Conservation (phyloP, 2,113 vertebrate genomes). For the Otis tarda region DNA sequence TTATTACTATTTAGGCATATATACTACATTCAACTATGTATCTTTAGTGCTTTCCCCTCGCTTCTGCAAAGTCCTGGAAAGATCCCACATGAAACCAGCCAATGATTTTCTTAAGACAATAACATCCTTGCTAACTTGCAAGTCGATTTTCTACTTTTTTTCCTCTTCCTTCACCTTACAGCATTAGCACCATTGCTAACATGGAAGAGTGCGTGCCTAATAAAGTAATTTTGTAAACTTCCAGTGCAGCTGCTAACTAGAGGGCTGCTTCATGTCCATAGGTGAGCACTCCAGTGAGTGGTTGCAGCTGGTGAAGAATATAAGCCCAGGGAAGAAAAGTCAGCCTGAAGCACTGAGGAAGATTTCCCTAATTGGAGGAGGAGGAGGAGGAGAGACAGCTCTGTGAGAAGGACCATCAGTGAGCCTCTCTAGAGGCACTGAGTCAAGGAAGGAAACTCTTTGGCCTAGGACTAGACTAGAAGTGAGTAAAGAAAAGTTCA, state of each 20-base stretch:
- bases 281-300: background rate
- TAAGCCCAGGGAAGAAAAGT: background rate
- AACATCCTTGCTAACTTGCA: background rate
- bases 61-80: background rate
- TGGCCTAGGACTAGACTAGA: background rate
- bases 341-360: background rate
- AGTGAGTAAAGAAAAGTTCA: background rate
- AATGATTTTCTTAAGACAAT: background rate
- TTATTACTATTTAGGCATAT: slow-evolving; percentile 29
- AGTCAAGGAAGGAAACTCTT: background rate
- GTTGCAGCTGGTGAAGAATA: background rate
- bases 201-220: background rate
- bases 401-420: background rate
- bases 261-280: background rate
- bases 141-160: background rate
- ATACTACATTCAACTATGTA: background rate
- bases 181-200: background rate
- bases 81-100: background rate
- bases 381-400: background rate
- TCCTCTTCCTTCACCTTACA: background rate
- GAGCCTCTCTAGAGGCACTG: background rate
- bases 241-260: background rate
- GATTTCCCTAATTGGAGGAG: background rate
- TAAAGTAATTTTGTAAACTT: background rate
- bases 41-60: background rate